Base-by-base conservation (phyloP, 2,113 vertebrate species). In the Chionomys nivalis region DNA sequence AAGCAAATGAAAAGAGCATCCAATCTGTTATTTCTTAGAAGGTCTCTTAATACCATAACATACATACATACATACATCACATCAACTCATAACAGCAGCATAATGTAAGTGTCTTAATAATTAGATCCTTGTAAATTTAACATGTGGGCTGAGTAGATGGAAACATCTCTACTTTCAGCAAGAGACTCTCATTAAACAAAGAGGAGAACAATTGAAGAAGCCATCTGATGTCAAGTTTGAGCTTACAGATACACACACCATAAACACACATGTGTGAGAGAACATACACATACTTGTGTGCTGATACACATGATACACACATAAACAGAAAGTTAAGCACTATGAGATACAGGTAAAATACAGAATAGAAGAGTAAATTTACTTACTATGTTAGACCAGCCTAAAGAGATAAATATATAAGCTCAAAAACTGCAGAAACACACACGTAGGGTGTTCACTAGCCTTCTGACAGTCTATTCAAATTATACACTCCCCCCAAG, bases 1-100 rank as follows among this genome's bases (percentile, higher is more conserved):
- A 94, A 94, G 73, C 63, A 96, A 96, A 97, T 81, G 87, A 77
- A 96, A 95, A 97, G 82, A 97, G 55, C 87, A 79, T 94, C 96
- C 89, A 87, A 83, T 93, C 47, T 93, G 52, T 78, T 96, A 83
- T 91, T 96, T 95, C 89, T 95, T 92, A 89, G 90, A 89, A 94
- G 52, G 61, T 94, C 94, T 94, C 96, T 77, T 52, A 94, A 89
- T 77, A 90, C 79, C 65, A 65, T 77, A 93, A 78, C 70, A 92
- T 55, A 93, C 47, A 95, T 12, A 52, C 49, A 52, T 11, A 49
- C 10, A 49, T 10, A 49, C 96, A 92, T 78, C n/a, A 1, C 65
- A 93, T 81, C 93, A 83, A 72, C 85, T 73, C 96, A 91, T 83
- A 96, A 93, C 70, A 85, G 82, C 73, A 70, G 78, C 90, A 86